Conservation (phyloP, 1,140 invertebrate species). For the Hydropsyche tenuis region DNA sequence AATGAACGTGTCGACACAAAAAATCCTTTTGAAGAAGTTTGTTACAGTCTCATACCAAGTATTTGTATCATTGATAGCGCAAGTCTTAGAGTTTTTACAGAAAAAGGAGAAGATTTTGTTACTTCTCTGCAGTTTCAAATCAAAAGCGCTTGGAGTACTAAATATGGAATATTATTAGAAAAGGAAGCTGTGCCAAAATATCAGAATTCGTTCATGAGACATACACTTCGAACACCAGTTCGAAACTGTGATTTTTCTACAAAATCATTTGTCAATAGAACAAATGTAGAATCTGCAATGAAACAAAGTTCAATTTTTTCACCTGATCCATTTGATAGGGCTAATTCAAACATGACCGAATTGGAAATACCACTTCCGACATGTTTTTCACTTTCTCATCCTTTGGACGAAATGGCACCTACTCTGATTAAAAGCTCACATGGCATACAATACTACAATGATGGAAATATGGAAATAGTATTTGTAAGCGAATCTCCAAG, state of each 20-base stretch:
- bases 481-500: conserved; percentile 63
- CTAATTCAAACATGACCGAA: conserved; percentile 47
- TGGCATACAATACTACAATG: conserved; percentile 62
- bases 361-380: conserved; percentile 65
- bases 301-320: conserved; percentile 32
- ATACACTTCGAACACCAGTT: conserved; percentile 7
- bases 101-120: conserved; percentile 82
- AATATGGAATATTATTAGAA: conserved; percentile 80
- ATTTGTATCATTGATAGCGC: conserved; percentile 80
- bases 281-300: conserved; percentile 35
- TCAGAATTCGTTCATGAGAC: conserved; percentile 55
- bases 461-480: conserved; percentile 62
- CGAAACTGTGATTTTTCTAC: conserved; percentile 31
- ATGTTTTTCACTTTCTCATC: conserved; percentile 85
- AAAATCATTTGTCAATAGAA: conserved; percentile 28
- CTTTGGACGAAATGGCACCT: conserved; percentile 87
- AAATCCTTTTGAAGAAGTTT: conserved; percentile 58
- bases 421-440: conserved; percentile 71
- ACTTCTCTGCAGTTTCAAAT: conserved; percentile 87
- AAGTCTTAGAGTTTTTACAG: conserved; percentile 79
- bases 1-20: conserved; percentile 60
- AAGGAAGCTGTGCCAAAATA: conserved; percentile 63
- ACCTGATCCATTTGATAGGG: conserved; percentile 31
- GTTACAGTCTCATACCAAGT: conserved; percentile 59
- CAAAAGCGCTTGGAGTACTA: conserved; percentile 75